Percentiles rank a stretch among this genome's conserved stretches.
Evolutionary conservation across 2,888 invertebrate species (phyloP).

Genomic region (Orthosia incerta): DNA sequence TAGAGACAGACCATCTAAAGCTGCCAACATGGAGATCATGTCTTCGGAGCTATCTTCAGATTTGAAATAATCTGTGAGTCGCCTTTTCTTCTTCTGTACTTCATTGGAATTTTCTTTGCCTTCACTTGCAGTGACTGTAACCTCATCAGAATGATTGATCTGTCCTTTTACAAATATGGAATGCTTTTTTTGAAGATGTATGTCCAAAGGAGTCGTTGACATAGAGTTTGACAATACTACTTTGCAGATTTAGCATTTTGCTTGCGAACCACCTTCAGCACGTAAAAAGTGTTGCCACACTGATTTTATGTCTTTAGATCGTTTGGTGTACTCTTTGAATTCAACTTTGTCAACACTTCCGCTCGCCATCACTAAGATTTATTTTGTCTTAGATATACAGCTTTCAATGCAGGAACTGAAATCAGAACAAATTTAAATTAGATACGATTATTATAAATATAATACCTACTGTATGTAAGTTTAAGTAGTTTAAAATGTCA

Average conservation of each 20-base stretch:
- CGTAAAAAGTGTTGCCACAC: background rate
- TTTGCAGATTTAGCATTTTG: slow-evolving; percentile 6
- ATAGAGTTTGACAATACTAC: slow-evolving; percentile 3
- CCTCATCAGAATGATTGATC: slow-evolving; percentile 2
- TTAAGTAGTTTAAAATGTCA: slow-evolving; percentile 3
- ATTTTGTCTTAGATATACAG: slow-evolving; percentile 8
- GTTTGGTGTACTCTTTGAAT: slow-evolving; percentile 7
- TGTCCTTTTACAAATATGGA: slow-evolving; percentile 10
- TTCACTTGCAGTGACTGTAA: slow-evolving; percentile 19
- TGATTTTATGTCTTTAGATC: slow-evolving; percentile 8
- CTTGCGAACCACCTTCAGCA: background rate
- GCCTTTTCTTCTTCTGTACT: slow-evolving; percentile 15
- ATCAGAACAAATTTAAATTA: slow-evolving; percentile 1
- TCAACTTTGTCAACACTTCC: slow-evolving; percentile 4
- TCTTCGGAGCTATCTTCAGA: slow-evolving; percentile 4
- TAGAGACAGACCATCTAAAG: slow-evolving; percentile 8
- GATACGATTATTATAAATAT: slow-evolving; percentile 8
- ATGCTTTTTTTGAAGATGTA: slow-evolving; percentile 2
- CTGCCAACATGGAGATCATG: slow-evolving; percentile 8
- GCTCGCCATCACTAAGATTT: slow-evolving; percentile 2
- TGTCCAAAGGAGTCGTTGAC: slow-evolving; percentile 8
- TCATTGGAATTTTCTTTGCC: slow-evolving; percentile 1
- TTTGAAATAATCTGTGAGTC: slow-evolving; percentile 12
- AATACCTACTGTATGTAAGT: slow-evolving; percentile 2
- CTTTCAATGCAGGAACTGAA: slow-evolving; percentile 4